phyloP scores from a whole-genome alignment of 64 coral and sea anemone species.

The Montipora efflorescens region DNA sequence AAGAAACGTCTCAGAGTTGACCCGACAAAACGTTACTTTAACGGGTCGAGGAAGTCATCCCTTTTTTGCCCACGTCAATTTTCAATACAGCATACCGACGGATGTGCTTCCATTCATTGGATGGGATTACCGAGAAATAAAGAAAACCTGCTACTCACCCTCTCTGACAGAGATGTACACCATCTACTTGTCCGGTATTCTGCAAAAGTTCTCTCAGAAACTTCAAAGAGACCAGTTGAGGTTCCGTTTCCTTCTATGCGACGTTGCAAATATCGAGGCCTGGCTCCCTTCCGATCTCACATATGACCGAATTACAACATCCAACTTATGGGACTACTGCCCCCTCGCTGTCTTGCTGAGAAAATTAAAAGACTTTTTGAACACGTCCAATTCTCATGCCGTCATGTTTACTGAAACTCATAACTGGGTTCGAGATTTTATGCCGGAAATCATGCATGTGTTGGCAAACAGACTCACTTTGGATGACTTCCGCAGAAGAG shows the following conservation, averaged over 20 bases:
- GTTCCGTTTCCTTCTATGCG: conserved; percentile 14
- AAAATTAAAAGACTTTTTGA: conserved; percentile 9
- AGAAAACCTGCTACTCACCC: background rate
- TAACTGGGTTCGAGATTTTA: conserved; percentile 35
- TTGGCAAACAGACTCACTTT: background rate
- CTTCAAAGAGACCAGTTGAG: background rate
- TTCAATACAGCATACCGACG: conserved; percentile 16
- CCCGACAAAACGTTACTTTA: conserved; percentile 35
- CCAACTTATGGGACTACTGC: conserved; percentile 61
- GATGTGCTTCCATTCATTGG: conserved; percentile 57
- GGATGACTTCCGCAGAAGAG: background rate
- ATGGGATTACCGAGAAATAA: conserved; percentile 37
- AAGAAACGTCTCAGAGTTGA: background rate
- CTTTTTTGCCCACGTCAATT: background rate
- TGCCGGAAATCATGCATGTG: background rate
- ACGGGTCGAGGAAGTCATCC: background rate
- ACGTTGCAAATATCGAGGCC: conserved; percentile 6
- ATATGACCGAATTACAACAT: conserved; percentile 48
- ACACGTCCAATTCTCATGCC: conserved; percentile 27
- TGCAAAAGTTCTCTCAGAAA: conserved; percentile 10
- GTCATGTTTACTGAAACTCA: conserved; percentile 12
- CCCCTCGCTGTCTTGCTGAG: background rate
- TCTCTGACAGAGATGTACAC: conserved; percentile 32
- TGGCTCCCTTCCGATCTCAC: background rate
- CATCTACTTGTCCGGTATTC: conserved; percentile 10